Conservation (phyloP, 2,113 vertebrate genomes). For the Silurus asotus region DNA sequence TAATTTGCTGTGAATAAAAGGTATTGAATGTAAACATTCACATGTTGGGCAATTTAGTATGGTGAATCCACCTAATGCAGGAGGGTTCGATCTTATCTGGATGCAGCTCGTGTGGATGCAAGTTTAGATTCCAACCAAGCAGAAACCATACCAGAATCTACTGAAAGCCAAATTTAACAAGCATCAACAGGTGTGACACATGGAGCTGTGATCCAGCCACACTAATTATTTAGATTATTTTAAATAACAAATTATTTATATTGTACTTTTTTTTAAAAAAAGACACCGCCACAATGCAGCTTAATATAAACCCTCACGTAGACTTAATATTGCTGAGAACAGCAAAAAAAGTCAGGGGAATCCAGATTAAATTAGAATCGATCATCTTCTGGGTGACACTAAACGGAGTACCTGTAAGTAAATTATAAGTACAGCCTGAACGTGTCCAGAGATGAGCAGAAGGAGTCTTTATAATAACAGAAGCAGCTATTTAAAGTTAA, state of each 20-base stretch:
- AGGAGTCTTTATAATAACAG: background rate
- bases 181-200: background rate
- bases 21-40: background rate
- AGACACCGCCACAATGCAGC: background rate
- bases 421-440: too few species aligned
- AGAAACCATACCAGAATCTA: background rate
- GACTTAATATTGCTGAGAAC: background rate
- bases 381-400: background rate
- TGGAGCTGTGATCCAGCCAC: background rate
- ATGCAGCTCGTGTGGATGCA: too few species aligned
- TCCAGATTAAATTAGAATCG: background rate
- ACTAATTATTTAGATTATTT: background rate
- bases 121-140: background rate
- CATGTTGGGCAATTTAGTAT: background rate
- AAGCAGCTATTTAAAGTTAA: background rate
- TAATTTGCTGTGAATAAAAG: background rate
- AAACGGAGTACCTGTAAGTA: too few species aligned
- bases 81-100: too few species aligned
- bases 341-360: background rate
- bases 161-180: background rate
- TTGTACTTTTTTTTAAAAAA: background rate
- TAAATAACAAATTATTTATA: background rate
- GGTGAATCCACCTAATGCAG: background rate
- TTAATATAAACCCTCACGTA: background rate
- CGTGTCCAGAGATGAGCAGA: background rate